A percentile compares a stretch with the other conserved stretches of the same genome.
phyloP scores from a whole-genome alignment of 2,888 invertebrate species.

The Tholera decimalis region DNA sequence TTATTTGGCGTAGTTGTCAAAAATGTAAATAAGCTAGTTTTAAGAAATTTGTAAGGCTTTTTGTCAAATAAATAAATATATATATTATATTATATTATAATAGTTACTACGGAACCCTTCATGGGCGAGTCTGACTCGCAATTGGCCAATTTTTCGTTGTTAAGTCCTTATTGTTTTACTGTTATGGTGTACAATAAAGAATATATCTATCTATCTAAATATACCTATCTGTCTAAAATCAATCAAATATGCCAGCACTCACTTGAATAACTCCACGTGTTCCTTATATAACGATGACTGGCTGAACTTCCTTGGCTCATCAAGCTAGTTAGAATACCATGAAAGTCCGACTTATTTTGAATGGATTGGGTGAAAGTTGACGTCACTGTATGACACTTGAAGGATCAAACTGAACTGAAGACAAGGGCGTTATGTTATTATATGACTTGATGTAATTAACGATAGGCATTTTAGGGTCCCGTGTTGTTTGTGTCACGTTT shows the following conservation, averaged over 20 bases:
- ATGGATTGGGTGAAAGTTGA: background rate
- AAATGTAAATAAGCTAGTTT: too few species aligned
- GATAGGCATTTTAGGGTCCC: conserved; percentile 17
- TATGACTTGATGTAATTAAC: background rate
- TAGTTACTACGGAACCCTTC: too few species aligned
- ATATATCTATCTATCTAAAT: too few species aligned
- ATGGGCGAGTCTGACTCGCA: too few species aligned
- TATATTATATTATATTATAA: too few species aligned
- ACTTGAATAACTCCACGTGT: background rate
- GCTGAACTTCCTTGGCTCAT: background rate
- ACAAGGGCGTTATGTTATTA: background rate
- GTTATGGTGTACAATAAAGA: too few species aligned
- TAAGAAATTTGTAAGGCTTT: too few species aligned
- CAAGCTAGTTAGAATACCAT: background rate
- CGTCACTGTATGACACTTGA: background rate
- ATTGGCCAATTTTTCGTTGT: too few species aligned
- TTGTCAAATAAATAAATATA: too few species aligned
- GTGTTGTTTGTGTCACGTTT: background rate
- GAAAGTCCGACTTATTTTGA: background rate
- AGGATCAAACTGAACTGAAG: background rate
- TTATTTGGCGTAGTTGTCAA: too few species aligned
- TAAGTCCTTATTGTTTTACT: too few species aligned
- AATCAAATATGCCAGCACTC: background rate
- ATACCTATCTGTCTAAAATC: too few species aligned
- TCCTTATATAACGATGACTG: background rate